These are phyloP conservation scores for Eurytoma adleriae DNA, from an alignment of 2,888 invertebrate species.

Conservation along the genomic window DNA sequence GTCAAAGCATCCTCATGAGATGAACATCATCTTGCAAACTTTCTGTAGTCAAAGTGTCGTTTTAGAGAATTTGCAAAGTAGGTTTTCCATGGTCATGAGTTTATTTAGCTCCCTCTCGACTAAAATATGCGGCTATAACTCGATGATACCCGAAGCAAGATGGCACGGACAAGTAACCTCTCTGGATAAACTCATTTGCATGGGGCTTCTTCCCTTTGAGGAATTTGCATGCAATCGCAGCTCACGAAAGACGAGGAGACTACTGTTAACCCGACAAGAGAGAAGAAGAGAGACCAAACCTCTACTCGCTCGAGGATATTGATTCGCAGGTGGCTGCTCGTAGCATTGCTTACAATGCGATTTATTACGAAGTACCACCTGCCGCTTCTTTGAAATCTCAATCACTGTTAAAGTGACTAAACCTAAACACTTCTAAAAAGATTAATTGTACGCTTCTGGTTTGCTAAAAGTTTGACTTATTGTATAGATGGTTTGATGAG, in stretches of 20 bases:
- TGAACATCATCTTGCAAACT: too few relatives aligned
- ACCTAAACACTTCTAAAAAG: slow-evolving; percentile 18
- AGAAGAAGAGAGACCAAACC: slow-evolving; percentile 47
- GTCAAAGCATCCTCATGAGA: too few relatives aligned
- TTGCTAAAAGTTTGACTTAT: slow-evolving; percentile 2
- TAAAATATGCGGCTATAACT: background rate
- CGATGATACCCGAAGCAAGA: slow-evolving; percentile 16
- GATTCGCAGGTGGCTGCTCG: slow-evolving; percentile 72
- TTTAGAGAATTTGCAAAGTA: too few relatives aligned
- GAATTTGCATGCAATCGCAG: slow-evolving; percentile 68
- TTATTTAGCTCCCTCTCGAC: too few relatives aligned
- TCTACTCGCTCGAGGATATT: slow-evolving; percentile 64
- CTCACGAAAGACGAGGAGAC: slow-evolving; percentile 17
- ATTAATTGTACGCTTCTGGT: slow-evolving; percentile 13
- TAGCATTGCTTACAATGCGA: slow-evolving; percentile 73
- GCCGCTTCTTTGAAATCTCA: slow-evolving; percentile 67
- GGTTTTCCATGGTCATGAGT: too few relatives aligned
- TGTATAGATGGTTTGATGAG: background rate
- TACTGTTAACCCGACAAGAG: slow-evolving; percentile 38
- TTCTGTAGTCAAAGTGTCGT: too few relatives aligned
- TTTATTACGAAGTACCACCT: slow-evolving; percentile 73
- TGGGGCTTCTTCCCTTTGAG: slow-evolving; percentile 53
- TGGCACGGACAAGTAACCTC: slow-evolving; percentile 8
- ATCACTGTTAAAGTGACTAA: slow-evolving; percentile 59
- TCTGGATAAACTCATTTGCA: slow-evolving; percentile 35